Conservation (phyloP, 92 coral and sea anemone genomes). For the Galaxea fascicularis region DNA sequence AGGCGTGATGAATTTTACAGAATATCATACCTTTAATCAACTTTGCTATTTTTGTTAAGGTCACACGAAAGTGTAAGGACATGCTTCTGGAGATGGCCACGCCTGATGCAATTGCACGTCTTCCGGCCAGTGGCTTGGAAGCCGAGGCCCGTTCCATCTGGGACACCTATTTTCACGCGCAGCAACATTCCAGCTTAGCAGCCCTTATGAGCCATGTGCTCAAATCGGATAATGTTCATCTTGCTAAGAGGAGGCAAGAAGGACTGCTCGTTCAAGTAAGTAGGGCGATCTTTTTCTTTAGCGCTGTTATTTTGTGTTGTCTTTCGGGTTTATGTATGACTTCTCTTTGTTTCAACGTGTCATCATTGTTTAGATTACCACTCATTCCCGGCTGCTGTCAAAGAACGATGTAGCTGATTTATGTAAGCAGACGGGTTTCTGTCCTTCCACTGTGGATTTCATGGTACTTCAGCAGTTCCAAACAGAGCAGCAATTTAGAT, state of each 20-base stretch:
- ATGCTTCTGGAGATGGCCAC: slow-evolving; percentile 80
- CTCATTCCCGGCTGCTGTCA: slow-evolving; percentile 85
- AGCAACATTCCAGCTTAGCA: slow-evolving; percentile 79
- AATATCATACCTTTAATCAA: background rate
- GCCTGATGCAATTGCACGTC: slow-evolving; percentile 89
- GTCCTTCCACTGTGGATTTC: slow-evolving; percentile 61
- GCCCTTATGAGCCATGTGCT: slow-evolving; percentile 52
- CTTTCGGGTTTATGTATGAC: background rate
- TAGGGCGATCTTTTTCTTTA: background rate
- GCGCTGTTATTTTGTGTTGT: background rate
- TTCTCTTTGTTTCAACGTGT: background rate
- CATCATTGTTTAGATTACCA: slow-evolving; percentile 67
- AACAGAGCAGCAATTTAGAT: slow-evolving; percentile 77
- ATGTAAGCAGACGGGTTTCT: slow-evolving; percentile 49
- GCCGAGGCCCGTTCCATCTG: slow-evolving; percentile 55
- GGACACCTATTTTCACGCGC: slow-evolving; percentile 69
- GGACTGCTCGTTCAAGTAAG: slow-evolving; percentile 72
- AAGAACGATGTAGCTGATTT: slow-evolving; percentile 52
- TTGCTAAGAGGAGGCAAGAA: slow-evolving; percentile 34
- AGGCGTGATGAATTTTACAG: background rate
- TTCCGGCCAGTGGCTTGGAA: slow-evolving; percentile 59
- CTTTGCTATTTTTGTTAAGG: slow-evolving; percentile 34
- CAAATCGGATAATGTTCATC: background rate
- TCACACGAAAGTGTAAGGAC: slow-evolving; percentile 47
- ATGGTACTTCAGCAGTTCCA: slow-evolving; percentile 72